A percentile compares a stretch with the other conserved stretches of the same genome.
Conservation (phyloP, 2,888 invertebrate genomes). For the Drosophila flavopinicola region DNA sequence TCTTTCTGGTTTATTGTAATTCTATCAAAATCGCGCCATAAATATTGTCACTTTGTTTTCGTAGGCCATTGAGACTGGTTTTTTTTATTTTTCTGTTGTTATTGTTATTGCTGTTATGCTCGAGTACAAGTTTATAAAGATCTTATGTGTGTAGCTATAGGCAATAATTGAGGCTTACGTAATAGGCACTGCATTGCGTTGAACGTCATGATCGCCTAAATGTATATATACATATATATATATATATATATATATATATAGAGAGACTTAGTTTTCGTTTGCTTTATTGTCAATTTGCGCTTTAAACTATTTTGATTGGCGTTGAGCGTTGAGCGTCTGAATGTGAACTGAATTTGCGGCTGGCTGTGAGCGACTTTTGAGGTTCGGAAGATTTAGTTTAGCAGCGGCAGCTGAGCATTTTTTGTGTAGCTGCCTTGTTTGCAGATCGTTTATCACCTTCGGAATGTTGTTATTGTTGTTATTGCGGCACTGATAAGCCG, state of each 20-base stretch:
- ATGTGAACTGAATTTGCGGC: conserved; percentile 54
- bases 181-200: conserved; percentile 55
- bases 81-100: conserved; percentile 7
- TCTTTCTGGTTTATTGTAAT: conserved; percentile 24
- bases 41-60: conserved; percentile 46
- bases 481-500: conserved; percentile 57
- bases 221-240: conserved; percentile 18
- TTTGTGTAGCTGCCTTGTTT: conserved; percentile 43
- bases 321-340: conserved; percentile 52
- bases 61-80: conserved; percentile 29
- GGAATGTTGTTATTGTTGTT: conserved; percentile 32
- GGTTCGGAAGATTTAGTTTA: conserved; percentile 23
- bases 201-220: conserved; percentile 46
- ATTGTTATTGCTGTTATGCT: conserved; percentile 1
- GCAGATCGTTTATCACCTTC: conserved; percentile 66
- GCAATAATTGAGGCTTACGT: conserved; percentile 67
- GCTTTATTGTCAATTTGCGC: conserved; percentile 48
- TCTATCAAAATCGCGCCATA: conserved; percentile 37
- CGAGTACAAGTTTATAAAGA: conserved; percentile 36
- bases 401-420: conserved; percentile 17
- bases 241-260: conserved; percentile 7
- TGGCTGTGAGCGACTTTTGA: conserved; percentile 32
- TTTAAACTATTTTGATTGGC: conserved; percentile 49
- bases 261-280: conserved; percentile 17
- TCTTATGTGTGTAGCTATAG: conserved; percentile 19